Percentiles rank a stretch among this genome's conserved stretches.
phyloP scores from a whole-genome alignment of 2,113 vertebrate species.

The Phrynocephalus versicolor region DNA sequence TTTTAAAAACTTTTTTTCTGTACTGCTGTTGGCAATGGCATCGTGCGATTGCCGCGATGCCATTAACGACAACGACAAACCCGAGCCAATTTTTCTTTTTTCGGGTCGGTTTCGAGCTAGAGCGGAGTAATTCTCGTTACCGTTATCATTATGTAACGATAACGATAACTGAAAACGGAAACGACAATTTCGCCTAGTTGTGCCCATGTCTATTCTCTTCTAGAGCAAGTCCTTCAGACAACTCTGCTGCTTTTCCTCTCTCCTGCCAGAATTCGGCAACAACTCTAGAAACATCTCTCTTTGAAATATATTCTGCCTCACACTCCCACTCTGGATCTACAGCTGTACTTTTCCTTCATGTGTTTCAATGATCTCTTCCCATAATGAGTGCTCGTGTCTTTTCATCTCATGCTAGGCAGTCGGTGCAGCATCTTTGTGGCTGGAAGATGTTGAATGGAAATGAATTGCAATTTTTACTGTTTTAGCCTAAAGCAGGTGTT shows the following conservation, averaged over 20 bases:
- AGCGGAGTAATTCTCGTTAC: too few species aligned
- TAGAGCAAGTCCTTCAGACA: neutral
- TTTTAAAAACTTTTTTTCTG: too few species aligned
- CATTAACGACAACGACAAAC: too few species aligned
- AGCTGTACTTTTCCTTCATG: constrained; percentile 18
- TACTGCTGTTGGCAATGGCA: too few species aligned
- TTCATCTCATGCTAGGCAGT: constrained; percentile 45
- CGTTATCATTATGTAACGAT: too few species aligned
- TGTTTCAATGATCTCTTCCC: constrained; percentile 29
- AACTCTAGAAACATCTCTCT: neutral
- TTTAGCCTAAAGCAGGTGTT: constrained; percentile 57
- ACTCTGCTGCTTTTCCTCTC: neutral
- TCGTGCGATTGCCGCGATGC: too few species aligned
- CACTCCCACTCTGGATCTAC: neutral
- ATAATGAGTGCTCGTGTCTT: constrained; percentile 43
- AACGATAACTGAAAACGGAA: too few species aligned
- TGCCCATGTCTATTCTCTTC: neutral
- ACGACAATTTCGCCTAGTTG: too few species aligned
- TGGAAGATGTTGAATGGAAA: constrained; percentile 50
- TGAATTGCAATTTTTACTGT: constrained; percentile 47
- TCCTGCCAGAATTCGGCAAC: neutral
- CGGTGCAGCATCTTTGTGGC: constrained; percentile 51
- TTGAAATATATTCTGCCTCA: constrained; percentile 20
- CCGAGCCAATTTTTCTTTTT: too few species aligned
- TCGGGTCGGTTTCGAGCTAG: too few species aligned